phyloP scores from a whole-genome alignment of 2,888 invertebrate genomes.

The Litoditis marina region DNA sequence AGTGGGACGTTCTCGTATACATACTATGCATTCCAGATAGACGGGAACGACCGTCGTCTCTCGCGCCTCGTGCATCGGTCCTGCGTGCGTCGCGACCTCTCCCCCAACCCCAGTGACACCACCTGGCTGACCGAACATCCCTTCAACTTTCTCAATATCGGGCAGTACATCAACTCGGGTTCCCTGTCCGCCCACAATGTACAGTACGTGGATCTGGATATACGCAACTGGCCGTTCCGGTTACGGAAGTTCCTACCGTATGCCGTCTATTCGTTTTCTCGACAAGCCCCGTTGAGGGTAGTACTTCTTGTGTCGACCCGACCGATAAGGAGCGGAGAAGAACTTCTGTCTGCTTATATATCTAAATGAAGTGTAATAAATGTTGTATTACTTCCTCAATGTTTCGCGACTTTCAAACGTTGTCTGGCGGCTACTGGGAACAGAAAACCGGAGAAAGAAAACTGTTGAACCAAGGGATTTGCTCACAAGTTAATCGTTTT shows the following conservation, averaged over 20 bases:
- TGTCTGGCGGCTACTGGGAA: too few species aligned
- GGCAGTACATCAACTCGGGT: constrained; percentile 67
- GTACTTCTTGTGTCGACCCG: constrained; percentile 14
- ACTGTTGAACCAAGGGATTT: too few species aligned
- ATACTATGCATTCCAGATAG: constrained; percentile 60
- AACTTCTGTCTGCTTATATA: constrained; percentile 18
- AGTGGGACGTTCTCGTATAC: too few species aligned
- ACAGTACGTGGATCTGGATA: constrained; percentile 65
- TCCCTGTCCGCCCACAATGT: constrained; percentile 64
- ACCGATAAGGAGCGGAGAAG: constrained; percentile 10
- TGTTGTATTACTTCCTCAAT: too few species aligned
- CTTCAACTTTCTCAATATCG: constrained; percentile 65
- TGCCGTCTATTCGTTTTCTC: constrained; percentile 9
- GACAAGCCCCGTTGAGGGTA: constrained; percentile 1
- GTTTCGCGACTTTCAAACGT: too few species aligned
- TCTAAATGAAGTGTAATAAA: constrained; percentile 6
- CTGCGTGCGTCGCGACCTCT: constrained; percentile 63
- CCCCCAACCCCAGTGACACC: constrained; percentile 61
- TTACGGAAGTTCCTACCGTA: constrained; percentile 17
- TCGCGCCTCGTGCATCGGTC: constrained; percentile 65
- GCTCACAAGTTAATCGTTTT: too few species aligned
- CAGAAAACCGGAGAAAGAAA: too few species aligned
- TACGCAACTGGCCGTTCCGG: constrained; percentile 7
- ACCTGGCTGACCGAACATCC: constrained; percentile 63
- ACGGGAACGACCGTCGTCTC: constrained; percentile 65